Percentiles rank a stretch among this genome's conserved stretches.
These are phyloP conservation scores for Notodonta ziczac DNA, from an alignment of 2,888 invertebrate species.

Conservation along the genomic window DNA sequence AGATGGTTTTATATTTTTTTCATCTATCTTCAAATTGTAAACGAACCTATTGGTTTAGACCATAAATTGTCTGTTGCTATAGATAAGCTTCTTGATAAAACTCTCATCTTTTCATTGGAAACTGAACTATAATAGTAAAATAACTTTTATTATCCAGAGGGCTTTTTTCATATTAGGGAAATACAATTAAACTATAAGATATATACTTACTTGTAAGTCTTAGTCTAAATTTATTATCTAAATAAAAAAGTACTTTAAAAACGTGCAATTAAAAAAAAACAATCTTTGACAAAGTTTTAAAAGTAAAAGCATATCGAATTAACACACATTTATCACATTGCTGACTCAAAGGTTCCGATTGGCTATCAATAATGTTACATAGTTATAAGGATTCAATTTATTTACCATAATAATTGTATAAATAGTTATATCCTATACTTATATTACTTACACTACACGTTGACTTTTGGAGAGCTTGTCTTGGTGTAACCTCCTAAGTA, in stretches of 20 bases:
- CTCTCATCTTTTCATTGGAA: constrained; percentile 14
- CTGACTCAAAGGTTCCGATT: too few species aligned
- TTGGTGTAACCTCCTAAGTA: too few species aligned
- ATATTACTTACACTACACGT: too few species aligned
- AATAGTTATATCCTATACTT: too few species aligned
- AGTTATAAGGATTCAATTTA: too few species aligned
- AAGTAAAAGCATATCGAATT: not conserved
- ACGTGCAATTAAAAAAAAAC: constrained; percentile 25
- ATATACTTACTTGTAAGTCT: constrained; percentile 29
- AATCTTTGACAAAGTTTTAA: constrained; percentile 14
- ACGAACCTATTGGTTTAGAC: constrained; percentile 19
- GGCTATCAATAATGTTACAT: too few species aligned
- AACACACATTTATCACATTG: too few species aligned
- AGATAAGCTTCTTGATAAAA: constrained; percentile 26
- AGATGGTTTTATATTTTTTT: not conserved
- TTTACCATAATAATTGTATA: too few species aligned
- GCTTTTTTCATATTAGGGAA: constrained; percentile 21
- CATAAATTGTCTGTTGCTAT: constrained; percentile 39
- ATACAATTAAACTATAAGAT: constrained; percentile 18
- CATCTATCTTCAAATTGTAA: not conserved
- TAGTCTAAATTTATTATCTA: constrained; percentile 18
- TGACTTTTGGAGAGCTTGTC: too few species aligned
- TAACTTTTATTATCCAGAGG: constrained; percentile 18
- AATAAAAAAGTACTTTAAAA: constrained; percentile 20
- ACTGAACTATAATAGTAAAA: constrained; percentile 14